Evolutionary conservation across 2,888 invertebrate genomes (phyloP), one percentile per base, ranked within the genome.

Genomic region (Agonopterix arenella): DNA sequence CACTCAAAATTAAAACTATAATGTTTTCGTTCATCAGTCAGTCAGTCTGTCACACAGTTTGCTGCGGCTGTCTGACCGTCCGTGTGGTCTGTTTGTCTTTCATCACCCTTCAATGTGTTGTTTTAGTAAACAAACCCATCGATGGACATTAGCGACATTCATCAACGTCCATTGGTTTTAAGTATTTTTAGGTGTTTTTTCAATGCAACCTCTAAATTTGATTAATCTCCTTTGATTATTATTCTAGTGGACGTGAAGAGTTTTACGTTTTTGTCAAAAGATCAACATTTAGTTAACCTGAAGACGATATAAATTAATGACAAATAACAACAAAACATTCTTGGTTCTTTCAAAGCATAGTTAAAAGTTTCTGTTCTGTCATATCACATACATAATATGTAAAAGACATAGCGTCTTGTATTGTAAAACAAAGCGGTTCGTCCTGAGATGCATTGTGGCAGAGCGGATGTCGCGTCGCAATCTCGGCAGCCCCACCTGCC

Each of bases 401-500:
- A 75, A 76, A 76, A 75, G 75, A 73, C 71, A 76, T 73, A 70
- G 75, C 70, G 72, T 72, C 73, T 74, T 64, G 76, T 76, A 77
- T 77, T 80, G 78, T 81, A 73, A 83, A 77, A 81, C 80, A 82
- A 80, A 80, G 80, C 77, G 65, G 68, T 64, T 64, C 68, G 61
- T 62, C 73, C 73, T 68, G 74, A 83, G 88, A 84, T 85, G 88
- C 84, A 84, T 85, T 84, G 88, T 85, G 78, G 77, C 70, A 77
- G 84, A 74, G 84, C 88, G 88, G 89, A 89, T 89, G 89, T 88
- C 88, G 84, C 84, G 79, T 78, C 84, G 84, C 88, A 88, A 88
- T 89, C 89, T 86, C 88, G 69, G 85, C 84, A 76, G 82, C 80
- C 84, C 86, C 89, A 89, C 89, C 89, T 89, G 89, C 89, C 84